A percentile compares a stretch with the other conserved stretches of the same genome.
phyloP scores from a whole-genome alignment of 2,797 vertebrate species.

The Delichon dasypus region DNA sequence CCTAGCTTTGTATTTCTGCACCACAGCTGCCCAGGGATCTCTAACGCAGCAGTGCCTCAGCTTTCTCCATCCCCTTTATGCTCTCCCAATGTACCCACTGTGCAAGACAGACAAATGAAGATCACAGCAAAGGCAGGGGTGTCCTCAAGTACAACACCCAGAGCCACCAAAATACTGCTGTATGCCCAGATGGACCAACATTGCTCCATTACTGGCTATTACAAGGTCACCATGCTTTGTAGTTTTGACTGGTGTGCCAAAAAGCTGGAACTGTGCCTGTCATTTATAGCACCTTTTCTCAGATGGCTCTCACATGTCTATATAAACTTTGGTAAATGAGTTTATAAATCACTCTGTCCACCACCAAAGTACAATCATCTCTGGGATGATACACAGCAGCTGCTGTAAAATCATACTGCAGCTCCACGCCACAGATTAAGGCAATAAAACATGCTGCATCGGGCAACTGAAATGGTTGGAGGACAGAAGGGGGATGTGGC shows the following conservation, averaged over 20 bases:
- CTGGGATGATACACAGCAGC: slow-evolving; percentile 26
- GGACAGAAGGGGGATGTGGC: neutral
- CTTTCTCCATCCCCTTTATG: neutral
- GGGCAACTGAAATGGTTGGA: neutral
- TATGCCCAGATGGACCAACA: neutral
- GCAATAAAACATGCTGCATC: slow-evolving; percentile 22
- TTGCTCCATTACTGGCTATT: neutral
- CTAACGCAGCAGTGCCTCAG: neutral
- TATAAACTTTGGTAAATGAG: slow-evolving; percentile 49
- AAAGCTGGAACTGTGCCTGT: neutral
- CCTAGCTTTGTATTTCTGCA: neutral
- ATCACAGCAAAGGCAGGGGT: neutral
- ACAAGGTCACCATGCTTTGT: neutral
- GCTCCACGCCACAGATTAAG: neutral
- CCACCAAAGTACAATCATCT: neutral
- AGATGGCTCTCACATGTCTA: slow-evolving; percentile 25
- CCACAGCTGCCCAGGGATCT: neutral
- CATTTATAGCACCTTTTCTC: slow-evolving; percentile 16
- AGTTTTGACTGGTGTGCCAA: neutral
- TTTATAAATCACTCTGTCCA: slow-evolving; percentile 46
- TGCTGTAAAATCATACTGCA: slow-evolving; percentile 40
- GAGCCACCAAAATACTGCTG: neutral
- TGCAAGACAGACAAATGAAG: neutral
- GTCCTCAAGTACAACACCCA: neutral
- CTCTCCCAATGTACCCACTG: neutral